phyloP scores from a whole-genome alignment of 2,797 vertebrate genomes.

The Tarsius wallacei region DNA sequence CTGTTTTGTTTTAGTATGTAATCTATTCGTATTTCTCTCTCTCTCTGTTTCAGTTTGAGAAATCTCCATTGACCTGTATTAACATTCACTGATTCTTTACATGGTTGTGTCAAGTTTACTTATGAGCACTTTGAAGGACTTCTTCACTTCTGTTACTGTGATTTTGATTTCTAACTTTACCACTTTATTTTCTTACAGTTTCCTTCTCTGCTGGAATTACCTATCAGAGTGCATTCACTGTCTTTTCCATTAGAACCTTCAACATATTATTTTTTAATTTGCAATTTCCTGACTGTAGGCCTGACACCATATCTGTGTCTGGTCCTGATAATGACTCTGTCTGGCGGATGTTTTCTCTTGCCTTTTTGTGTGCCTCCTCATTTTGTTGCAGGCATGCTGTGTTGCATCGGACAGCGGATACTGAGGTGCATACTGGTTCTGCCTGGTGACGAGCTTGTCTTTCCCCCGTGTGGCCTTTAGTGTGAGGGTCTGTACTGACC shows the following conservation, averaged over 20 bases:
- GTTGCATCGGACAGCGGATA: neutral
- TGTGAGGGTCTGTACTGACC: neutral
- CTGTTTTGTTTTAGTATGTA: neutral
- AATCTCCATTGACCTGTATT: neutral
- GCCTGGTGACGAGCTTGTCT: neutral
- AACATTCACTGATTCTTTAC: neutral
- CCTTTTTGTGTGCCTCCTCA: neutral
- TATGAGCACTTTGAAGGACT: neutral
- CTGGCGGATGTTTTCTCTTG: neutral
- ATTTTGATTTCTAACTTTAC: neutral
- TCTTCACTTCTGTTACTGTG: neutral
- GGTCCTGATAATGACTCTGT: too few relatives aligned
- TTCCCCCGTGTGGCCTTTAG: neutral
- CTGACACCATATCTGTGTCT: neutral
- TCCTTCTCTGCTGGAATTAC: neutral
- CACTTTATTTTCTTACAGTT: neutral
- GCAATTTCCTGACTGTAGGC: constrained; percentile 42
- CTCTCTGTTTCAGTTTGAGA: neutral
- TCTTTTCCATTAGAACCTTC: neutral
- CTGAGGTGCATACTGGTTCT: neutral
- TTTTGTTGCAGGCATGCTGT: neutral
- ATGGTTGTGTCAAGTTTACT: neutral
- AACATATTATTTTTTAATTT: neutral
- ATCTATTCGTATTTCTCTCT: neutral
- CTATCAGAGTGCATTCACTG: neutral